These are phyloP conservation scores for Peromyscus polionotus DNA, from an alignment of 2,113 vertebrate species.

Conservation along the genomic window DNA sequence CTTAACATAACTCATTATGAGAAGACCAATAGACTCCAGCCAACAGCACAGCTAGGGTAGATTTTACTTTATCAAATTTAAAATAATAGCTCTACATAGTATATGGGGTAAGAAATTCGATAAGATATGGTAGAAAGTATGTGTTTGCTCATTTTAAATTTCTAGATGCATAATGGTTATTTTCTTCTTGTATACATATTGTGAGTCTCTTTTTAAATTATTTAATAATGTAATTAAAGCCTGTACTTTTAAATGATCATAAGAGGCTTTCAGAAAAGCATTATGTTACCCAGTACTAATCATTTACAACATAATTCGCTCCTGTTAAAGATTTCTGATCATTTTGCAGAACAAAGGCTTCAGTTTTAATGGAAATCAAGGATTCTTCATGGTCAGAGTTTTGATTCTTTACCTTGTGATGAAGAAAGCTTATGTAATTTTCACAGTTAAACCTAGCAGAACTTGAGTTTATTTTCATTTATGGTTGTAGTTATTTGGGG, in stretches of 20 bases:
- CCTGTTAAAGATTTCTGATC: conserved; percentile 9
- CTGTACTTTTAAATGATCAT: not conserved
- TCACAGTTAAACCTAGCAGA: not conserved
- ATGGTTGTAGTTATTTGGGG: not conserved
- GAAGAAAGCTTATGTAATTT: conserved; percentile 12
- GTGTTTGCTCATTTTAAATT: conserved; percentile 26
- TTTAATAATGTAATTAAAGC: not conserved
- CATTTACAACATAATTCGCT: not conserved
- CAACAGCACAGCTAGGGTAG: not conserved
- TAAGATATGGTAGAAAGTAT: not conserved
- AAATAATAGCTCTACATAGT: not conserved
- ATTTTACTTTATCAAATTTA: conserved; percentile 60
- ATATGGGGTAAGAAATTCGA: not conserved
- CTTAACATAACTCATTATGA: conserved; percentile 57
- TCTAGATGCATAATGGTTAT: conserved; percentile 6
- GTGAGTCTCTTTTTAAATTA: not conserved
- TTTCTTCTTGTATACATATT: not conserved
- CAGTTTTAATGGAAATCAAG: conserved; percentile 3
- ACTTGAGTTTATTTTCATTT: not conserved
- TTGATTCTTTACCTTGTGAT: not conserved
- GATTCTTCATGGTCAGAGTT: not conserved
- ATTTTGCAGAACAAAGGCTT: not conserved
- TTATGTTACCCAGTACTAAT: not conserved
- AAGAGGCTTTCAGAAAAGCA: not conserved
- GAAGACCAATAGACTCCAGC: conserved; percentile 11